phyloP scores from a whole-genome alignment of 2,113 vertebrate genomes.

The Mormoops blainvillei region DNA sequence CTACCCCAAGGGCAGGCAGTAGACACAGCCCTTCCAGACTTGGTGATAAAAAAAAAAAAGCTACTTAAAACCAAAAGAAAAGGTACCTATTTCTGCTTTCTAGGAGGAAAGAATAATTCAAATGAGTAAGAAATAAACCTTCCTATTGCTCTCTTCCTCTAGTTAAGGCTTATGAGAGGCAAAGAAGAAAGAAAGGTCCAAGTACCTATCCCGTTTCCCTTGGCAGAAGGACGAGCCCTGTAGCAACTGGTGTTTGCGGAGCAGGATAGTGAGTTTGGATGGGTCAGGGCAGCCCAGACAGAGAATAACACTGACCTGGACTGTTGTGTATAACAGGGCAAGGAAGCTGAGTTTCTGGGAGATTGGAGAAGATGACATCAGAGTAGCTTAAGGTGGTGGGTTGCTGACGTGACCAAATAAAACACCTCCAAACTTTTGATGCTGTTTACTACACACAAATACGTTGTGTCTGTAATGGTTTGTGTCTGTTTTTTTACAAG shows the following conservation, averaged over 20 bases:
- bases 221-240: neutral
- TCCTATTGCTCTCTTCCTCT: neutral
- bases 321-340: no score
- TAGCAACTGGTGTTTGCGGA: neutral
- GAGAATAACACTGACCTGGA: neutral
- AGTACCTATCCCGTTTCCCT: no score
- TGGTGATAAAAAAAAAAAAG: neutral
- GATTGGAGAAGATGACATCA: neutral
- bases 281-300: neutral
- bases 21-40: neutral
- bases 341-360: neutral
- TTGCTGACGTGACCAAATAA: neutral
- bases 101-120: neutral
- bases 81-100: neutral
- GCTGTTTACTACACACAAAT: no score
- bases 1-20: neutral
- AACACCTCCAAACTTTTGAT: no score
- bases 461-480: neutral
- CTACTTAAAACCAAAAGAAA: neutral
- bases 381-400: neutral
- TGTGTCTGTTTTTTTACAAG: no score
- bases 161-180: neutral
- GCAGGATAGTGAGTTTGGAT: neutral
- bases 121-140: neutral
- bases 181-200: neutral